Evolutionary conservation across 2,888 invertebrate species (phyloP).

Genomic region (Ernsta delagoae): DNA sequence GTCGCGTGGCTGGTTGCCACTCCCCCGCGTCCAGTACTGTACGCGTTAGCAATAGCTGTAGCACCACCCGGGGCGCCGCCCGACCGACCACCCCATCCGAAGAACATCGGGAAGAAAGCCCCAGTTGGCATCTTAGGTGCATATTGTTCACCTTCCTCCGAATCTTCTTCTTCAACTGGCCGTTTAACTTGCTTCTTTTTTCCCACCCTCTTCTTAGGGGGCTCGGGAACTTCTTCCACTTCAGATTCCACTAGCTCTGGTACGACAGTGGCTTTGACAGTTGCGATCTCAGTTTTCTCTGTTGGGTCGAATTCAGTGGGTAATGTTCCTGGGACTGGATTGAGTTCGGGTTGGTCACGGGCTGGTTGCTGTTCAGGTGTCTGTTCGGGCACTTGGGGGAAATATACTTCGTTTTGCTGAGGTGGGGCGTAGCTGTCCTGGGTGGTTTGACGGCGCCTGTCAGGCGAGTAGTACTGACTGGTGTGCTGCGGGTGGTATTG

Average conservation of each 20-base stretch:
- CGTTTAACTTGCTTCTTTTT: constrained; percentile 72
- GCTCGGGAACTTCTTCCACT: constrained; percentile 66
- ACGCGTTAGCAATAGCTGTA: constrained; percentile 90
- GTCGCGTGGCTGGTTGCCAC: constrained; percentile 90
- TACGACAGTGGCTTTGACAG: constrained; percentile 57
- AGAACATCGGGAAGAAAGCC: constrained; percentile 88
- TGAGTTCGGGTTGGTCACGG: constrained; percentile 49
- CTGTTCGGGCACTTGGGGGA: constrained; percentile 51
- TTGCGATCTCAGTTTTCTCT: constrained; percentile 62
- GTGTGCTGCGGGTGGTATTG: constrained; percentile 53
- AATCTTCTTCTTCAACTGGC: constrained; percentile 69
- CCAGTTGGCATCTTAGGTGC: constrained; percentile 77
- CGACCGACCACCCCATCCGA: constrained; percentile 75
- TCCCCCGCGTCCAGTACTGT: constrained; percentile 89
- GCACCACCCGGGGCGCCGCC: constrained; percentile 83
- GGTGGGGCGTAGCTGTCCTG: constrained; percentile 65
- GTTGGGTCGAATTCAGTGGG: constrained; percentile 63
- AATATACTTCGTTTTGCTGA: constrained; percentile 75
- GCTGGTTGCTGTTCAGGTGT: constrained; percentile 51
- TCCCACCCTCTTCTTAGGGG: constrained; percentile 60
- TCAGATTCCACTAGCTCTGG: constrained; percentile 71
- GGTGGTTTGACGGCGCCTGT: constrained; percentile 71
- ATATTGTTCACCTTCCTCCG: constrained; percentile 81
- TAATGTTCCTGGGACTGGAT: constrained; percentile 51
- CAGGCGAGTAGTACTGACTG: constrained; percentile 72